Conservation (phyloP, 2,888 invertebrate genomes). For the Andricus curvator region DNA sequence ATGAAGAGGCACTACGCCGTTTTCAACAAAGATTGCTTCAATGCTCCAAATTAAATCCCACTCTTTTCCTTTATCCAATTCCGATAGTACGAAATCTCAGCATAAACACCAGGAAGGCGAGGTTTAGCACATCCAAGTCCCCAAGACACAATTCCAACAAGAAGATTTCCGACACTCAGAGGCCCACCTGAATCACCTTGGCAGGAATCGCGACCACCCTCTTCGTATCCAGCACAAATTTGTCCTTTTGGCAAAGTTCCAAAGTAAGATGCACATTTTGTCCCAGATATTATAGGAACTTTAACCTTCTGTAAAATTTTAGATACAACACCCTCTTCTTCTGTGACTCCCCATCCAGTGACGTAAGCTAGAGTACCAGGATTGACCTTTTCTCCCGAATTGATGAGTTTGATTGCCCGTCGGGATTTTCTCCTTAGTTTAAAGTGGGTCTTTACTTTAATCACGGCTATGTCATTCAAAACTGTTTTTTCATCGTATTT, state of each 20-base stretch:
- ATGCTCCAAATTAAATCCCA: background rate
- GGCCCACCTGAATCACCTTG: constrained; percentile 66
- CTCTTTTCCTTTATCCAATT: constrained; percentile 71
- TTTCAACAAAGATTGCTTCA: no score
- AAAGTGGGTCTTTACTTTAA: constrained; percentile 79
- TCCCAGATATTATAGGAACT: constrained; percentile 80
- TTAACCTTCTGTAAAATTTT: background rate
- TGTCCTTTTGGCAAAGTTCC: constrained; percentile 67
- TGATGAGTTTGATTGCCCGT: background rate
- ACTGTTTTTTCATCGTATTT: constrained; percentile 72
- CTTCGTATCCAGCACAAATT: constrained; percentile 81
- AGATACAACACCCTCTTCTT: background rate
- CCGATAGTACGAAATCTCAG: constrained; percentile 80
- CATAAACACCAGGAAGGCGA: constrained; percentile 77
- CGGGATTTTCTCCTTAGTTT: constrained; percentile 72
- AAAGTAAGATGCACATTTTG: constrained; percentile 78
- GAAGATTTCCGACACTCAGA: constrained; percentile 48
- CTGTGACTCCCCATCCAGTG: constrained; percentile 64
- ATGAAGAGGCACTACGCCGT: no score
- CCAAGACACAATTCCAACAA: constrained; percentile 72
- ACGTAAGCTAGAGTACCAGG: constrained; percentile 47
- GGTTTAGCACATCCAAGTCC: constrained; percentile 80
- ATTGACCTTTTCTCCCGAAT: background rate
- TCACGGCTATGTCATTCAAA: constrained; percentile 80
- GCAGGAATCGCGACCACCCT: constrained; percentile 78